Evolutionary conservation across 2,888 invertebrate genomes (phyloP), one percentile per base, ranked within the genome.

Genomic region (Bimastos eiseni): DNA sequence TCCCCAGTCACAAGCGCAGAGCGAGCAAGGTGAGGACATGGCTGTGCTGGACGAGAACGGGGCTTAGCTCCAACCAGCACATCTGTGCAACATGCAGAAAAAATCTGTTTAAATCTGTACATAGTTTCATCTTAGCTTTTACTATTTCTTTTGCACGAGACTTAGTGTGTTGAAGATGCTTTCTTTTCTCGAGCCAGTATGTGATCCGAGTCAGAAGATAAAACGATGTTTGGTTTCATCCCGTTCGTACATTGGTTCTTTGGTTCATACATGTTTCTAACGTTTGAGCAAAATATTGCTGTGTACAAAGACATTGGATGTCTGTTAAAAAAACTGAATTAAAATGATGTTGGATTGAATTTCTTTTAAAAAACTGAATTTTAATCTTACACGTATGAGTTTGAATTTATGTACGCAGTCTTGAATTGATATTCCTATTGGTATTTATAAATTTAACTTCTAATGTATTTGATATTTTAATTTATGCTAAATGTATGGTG

Each of bases 71-170:
- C n/a, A 0, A 30, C 11, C 11, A 30, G 70, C 30, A 70, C 70
- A n/a, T n/a, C 70, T 70, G 70, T 30, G 0, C 70, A 17, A 70
- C 30, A n/a, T n/a, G 70, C 17, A n/a, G 70, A 70, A 70, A 70
- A 17, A n/a, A n/a, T n/a, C n/a, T 70, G 70, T 70, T 70, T 70
- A 70, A 70, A n/a, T 70, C 70, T 70, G 70, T 70, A 70, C 70
- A 70, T 70, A 70, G 70, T 70, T 70, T 70, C 30, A 70, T 70
- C 70, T 49, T 70, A 30, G 70, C 70, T 70, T 70, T 30, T 8
- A 70, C n/a, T 70, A 70, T 70, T 70, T 70, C 70, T 70, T 70
- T 70, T 70, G n/a, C n/a, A n/a, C 8, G n/a, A n/a, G 70, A 70
- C 70, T 70, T n/a, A 8, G 70, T 70, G 70, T 70, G 30, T n/a